These are phyloP conservation scores for Megaptera novaeangliae DNA, from an alignment of 2,113 vertebrate species.

Conservation along the genomic window DNA sequence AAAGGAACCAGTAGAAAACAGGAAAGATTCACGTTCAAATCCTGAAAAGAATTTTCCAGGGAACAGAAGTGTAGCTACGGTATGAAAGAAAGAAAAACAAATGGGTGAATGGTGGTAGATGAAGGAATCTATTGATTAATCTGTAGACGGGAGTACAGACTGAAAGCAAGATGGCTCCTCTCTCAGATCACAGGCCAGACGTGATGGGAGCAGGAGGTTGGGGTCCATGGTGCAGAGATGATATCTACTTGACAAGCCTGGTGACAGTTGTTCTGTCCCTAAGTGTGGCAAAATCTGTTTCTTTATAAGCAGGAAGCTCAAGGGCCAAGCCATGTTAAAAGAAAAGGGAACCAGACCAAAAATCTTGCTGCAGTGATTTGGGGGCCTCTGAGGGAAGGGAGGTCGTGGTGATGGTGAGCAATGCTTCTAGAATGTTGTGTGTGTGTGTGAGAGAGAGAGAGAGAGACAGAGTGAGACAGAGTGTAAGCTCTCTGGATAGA, in stretches of 20 bases:
- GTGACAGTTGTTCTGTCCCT: accelerated
- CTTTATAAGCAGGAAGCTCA: background rate
- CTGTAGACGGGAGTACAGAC: background rate
- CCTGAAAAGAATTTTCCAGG: background rate
- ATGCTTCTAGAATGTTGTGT: background rate
- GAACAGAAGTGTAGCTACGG: background rate
- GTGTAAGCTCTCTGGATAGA: background rate
- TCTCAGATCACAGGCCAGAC: accelerated
- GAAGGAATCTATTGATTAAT: background rate
- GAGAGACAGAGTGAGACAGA: background rate
- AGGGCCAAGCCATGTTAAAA: background rate
- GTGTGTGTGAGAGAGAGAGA: too few species aligned
- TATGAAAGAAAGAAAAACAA: background rate
- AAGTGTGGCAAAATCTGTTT: background rate
- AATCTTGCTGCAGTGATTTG: background rate
- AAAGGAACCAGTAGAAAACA: background rate
- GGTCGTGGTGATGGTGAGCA: background rate
- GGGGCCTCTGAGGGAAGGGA: background rate
- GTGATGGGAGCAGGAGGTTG: accelerated
- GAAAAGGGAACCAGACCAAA: background rate
- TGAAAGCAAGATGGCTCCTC: background rate
- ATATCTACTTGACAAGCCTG: background rate
- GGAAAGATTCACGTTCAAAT: background rate
- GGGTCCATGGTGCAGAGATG: background rate
- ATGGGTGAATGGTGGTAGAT: background rate